Percentiles rank a stretch among this genome's conserved stretches.
Conservation (phyloP, 2,113 vertebrate genomes). For the Rutilus rutilus region DNA sequence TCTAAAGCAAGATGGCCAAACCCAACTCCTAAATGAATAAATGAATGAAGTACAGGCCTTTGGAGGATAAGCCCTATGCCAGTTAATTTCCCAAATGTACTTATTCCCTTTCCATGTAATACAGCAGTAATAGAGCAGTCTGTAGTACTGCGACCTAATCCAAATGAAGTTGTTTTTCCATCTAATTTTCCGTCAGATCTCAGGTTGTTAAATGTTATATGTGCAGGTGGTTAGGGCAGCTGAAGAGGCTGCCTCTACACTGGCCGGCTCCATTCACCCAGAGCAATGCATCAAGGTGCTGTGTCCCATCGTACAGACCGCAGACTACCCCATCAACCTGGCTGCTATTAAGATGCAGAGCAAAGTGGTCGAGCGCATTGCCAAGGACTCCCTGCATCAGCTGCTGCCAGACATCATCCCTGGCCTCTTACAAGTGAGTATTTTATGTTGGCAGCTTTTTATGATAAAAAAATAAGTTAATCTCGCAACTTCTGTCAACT, state of each 20-base stretch:
- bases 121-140: not conserved
- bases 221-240: constrained; percentile 94
- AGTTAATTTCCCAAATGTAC: not conserved
- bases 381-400: constrained; percentile 88
- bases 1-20: not conserved
- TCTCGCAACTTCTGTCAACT: not conserved
- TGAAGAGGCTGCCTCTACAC: constrained; percentile 92
- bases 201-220: not conserved
- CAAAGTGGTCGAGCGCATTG: constrained; percentile 94
- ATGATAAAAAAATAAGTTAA: not conserved
- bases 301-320: constrained; percentile 97
- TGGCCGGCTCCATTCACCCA: constrained; percentile 93
- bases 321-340: constrained; percentile 98
- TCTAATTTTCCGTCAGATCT: not conserved
- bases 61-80: not conserved
- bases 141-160: not conserved
- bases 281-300: constrained; percentile 99
- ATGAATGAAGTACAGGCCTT: not conserved
- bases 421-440: constrained; percentile 89
- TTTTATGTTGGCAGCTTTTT: not conserved
- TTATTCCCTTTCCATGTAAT: not conserved
- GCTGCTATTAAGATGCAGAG: constrained; percentile 99
- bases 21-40: constrained; percentile 9
- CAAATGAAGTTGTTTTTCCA: not conserved
- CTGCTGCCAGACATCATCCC: constrained; percentile 95